phyloP scores from a whole-genome alignment of 1,140 invertebrate genomes.

The Capitella teleta region DNA sequence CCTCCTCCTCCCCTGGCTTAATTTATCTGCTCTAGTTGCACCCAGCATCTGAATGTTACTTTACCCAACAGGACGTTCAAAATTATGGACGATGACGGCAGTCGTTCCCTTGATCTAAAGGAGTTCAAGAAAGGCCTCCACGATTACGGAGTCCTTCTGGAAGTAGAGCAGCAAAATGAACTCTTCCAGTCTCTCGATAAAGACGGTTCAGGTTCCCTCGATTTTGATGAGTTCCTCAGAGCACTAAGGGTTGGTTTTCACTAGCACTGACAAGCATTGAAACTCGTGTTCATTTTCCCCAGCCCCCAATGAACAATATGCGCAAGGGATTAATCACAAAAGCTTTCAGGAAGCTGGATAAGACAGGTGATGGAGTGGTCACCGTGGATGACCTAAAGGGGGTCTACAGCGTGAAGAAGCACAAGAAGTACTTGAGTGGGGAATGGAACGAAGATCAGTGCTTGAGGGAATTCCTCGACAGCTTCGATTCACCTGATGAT shows the following conservation, averaged over 20 bases:
- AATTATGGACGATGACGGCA: slow-evolving; percentile 79
- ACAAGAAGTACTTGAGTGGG: slow-evolving; percentile 24
- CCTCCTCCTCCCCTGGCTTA: too few relatives aligned
- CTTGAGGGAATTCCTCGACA: slow-evolving; percentile 20
- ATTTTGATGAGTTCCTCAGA: slow-evolving; percentile 72
- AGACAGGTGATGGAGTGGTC: slow-evolving; percentile 66
- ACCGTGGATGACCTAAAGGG: slow-evolving; percentile 49
- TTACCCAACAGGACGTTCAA: slow-evolving; percentile 74
- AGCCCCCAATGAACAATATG: slow-evolving; percentile 72
- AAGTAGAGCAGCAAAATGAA: slow-evolving; percentile 51
- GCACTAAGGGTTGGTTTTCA: slow-evolving; percentile 56
- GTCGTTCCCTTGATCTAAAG: slow-evolving; percentile 64
- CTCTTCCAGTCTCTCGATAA: slow-evolving; percentile 66
- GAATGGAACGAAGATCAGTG: slow-evolving; percentile 24
- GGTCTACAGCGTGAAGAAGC: slow-evolving; percentile 15
- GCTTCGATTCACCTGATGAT: slow-evolving; percentile 20
- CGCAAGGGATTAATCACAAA: slow-evolving; percentile 61
- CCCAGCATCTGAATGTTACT: too few relatives aligned
- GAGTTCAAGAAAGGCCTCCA: slow-evolving; percentile 68
- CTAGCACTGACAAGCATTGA: neutral
- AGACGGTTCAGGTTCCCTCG: slow-evolving; percentile 65
- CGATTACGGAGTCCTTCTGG: slow-evolving; percentile 53
- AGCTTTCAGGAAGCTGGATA: slow-evolving; percentile 76
- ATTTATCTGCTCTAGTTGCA: too few relatives aligned
- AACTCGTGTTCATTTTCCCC: neutral